These are phyloP conservation scores for Melanargia galathea DNA, from an alignment of 2,888 invertebrate species.

Conservation along the genomic window DNA sequence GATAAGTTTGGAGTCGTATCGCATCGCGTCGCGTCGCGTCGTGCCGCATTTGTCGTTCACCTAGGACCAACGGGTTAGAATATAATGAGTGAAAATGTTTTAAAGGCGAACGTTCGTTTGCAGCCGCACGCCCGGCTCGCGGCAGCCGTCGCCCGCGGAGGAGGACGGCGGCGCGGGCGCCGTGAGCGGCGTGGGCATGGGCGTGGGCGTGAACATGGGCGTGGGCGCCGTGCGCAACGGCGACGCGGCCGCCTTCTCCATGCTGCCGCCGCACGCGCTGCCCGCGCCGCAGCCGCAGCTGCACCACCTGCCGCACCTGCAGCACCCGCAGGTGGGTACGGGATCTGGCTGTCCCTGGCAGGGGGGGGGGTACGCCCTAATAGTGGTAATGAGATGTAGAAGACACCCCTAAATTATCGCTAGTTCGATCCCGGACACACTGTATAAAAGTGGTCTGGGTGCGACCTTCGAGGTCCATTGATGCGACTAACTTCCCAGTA, in stretches of 20 bases:
- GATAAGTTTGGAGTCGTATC: too few relatives aligned
- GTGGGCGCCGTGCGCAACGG: conserved; percentile 69
- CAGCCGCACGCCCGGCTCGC: conserved; percentile 94
- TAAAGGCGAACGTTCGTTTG: conserved; percentile 7
- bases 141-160: conserved; percentile 96
- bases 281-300: conserved; percentile 70
- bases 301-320: conserved; percentile 72
- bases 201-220: conserved; percentile 71
- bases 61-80: too few relatives aligned
- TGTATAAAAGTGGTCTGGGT: too few relatives aligned
- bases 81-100: not conserved
- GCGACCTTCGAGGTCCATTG: too few relatives aligned
- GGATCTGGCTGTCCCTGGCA: not conserved
- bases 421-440: too few relatives aligned
- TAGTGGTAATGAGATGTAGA: too few relatives aligned
- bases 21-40: too few relatives aligned
- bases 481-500: too few relatives aligned
- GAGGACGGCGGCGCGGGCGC: conserved; percentile 84
- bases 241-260: conserved; percentile 72
- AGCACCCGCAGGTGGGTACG: conserved; percentile 68
- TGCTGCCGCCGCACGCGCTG: conserved; percentile 73
- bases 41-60: too few relatives aligned
- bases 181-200: conserved; percentile 57
- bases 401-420: too few relatives aligned
- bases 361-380: too few relatives aligned